Evolutionary conservation across 2,113 vertebrate species (phyloP), one percentile per base, ranked within the genome.

Genomic region (Pongo abelii): DNA sequence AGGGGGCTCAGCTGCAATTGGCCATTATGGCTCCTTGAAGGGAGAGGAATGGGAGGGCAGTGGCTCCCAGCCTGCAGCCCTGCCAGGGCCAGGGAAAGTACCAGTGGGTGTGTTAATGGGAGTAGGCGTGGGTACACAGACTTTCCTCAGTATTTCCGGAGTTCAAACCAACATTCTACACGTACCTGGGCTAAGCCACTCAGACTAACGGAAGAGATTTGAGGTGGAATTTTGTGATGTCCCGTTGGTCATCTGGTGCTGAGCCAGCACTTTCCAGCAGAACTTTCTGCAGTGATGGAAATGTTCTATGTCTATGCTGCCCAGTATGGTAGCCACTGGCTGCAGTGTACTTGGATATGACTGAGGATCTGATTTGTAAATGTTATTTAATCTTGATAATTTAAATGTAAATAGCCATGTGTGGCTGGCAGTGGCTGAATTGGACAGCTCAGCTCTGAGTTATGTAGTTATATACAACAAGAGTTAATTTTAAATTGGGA

Each of bases 61-160:
- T 38, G 35, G 25, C 16, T 96, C 79, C 85, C 46, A 30, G 3
- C 35, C 16, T 17, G 16, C 35, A 38, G 2, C 10, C 64, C 77
- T 78, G 12, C 61, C 14, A 18, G 32, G 25, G n/a, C 48, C 81
- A 35, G n/a, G 10, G 30, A 84, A 48, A 75, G 55, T 14, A 16
- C 70, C 57, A 80, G 0, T 2, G 13, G 20, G 38, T 50, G 0
- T 48, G 22, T 91, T 61, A 59, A 20, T 43, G 30, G 23, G n/a
- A 57, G 16, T 35, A 0, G 32, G 40, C 0, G 0, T 22, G 38
- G 11, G 9, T n/a, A 13, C 0, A 11, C 11, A 64, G 67, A 27
- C 55, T 94, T 84, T 25, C 30, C 97, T 70, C 18, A 22, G 9
- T 52, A 38, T 75, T 91, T 94, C 78, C 52, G 67, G 46, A 80